Evolutionary conservation across 2,113 vertebrate genomes (phyloP).

Genomic region (Dascyllus trimaculatus): DNA sequence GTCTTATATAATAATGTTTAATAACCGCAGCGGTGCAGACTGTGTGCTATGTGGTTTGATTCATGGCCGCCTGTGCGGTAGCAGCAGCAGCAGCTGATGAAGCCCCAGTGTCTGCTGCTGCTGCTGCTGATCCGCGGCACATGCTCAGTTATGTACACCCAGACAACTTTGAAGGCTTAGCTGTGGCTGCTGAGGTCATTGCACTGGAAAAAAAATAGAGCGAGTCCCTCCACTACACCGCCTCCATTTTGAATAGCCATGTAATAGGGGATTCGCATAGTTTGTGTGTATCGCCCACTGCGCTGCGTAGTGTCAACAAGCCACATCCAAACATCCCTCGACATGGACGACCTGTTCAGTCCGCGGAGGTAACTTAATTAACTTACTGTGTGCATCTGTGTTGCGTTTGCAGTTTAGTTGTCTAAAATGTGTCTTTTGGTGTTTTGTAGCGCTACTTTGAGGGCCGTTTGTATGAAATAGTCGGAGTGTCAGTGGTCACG

Average conservation of each 20-base stretch:
- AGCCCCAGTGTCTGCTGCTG: conserved; percentile 51
- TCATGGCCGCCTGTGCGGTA: conserved; percentile 63
- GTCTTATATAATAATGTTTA: conserved; percentile 44
- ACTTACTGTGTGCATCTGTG: conserved; percentile 49
- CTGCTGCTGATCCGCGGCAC: conserved; percentile 87
- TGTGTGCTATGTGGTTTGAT: conserved; percentile 24
- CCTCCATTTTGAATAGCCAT: conserved; percentile 99
- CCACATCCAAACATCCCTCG: conserved; percentile 85
- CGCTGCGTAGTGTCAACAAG: conserved; percentile 86
- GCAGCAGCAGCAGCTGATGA: conserved; percentile 32
- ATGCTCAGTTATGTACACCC: conserved; percentile 94
- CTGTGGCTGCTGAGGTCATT: conserved; percentile 98
- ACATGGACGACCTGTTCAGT: conserved; percentile 96
- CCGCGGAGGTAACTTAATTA: conserved; percentile 94
- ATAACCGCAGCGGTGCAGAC: conserved; percentile 29
- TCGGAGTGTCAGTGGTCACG: conserved; percentile 78
- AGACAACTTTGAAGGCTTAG: conserved; percentile 95
- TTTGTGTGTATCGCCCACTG: conserved; percentile 86
- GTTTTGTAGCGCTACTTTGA: conserved; percentile 32
- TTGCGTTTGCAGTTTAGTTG: not conserved
- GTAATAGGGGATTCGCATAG: conserved; percentile 88
- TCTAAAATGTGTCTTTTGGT: not conserved
- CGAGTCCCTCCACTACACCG: conserved; percentile 90
- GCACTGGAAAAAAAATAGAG: conserved; percentile 80
- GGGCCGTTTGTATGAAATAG: conserved; percentile 41